Percentiles rank a stretch among this genome's conserved stretches.
These are phyloP conservation scores for Spodoptera picta DNA, from an alignment of 2,888 invertebrate species.

Conservation along the genomic window DNA sequence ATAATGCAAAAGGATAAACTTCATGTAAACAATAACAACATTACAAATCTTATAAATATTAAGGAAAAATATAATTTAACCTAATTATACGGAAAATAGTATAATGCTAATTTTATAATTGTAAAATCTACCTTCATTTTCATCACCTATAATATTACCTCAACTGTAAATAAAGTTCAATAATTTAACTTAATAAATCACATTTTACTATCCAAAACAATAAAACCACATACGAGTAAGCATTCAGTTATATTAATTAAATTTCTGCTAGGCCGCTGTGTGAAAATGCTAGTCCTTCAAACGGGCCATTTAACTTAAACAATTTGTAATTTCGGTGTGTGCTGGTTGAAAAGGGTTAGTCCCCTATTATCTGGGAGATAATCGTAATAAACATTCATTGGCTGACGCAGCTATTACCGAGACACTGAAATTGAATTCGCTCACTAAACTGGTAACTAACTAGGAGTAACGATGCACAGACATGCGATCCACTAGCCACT, in stretches of 20 bases:
- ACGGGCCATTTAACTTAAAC: slow-evolving; percentile 59
- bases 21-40: slow-evolving; percentile 63
- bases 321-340: slow-evolving; percentile 64
- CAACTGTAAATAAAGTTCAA: not conserved
- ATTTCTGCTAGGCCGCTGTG: slow-evolving; percentile 46
- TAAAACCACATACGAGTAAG: slow-evolving; percentile 12
- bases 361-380: slow-evolving; percentile 63
- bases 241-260: slow-evolving; percentile 53
- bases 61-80: slow-evolving; percentile 22
- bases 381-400: slow-evolving; percentile 68
- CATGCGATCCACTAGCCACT: slow-evolving; percentile 68
- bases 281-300: slow-evolving; percentile 51
- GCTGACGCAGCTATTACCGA: slow-evolving; percentile 59
- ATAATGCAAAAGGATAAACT: slow-evolving; percentile 65
- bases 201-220: slow-evolving; percentile 18
- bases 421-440: slow-evolving; percentile 76
- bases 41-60: slow-evolving; percentile 40
- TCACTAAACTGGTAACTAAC: slow-evolving; percentile 70
- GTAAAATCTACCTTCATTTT: slow-evolving; percentile 17
- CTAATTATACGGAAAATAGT: slow-evolving; percentile 11
- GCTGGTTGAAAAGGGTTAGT: slow-evolving; percentile 62
- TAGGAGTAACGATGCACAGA: slow-evolving; percentile 72
- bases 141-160: not conserved
- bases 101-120: slow-evolving; percentile 25
- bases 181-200: slow-evolving; percentile 9